These are phyloP conservation scores for Kryptolebias marmoratus DNA, from an alignment of 2,113 vertebrate genomes.

Conservation along the genomic window DNA sequence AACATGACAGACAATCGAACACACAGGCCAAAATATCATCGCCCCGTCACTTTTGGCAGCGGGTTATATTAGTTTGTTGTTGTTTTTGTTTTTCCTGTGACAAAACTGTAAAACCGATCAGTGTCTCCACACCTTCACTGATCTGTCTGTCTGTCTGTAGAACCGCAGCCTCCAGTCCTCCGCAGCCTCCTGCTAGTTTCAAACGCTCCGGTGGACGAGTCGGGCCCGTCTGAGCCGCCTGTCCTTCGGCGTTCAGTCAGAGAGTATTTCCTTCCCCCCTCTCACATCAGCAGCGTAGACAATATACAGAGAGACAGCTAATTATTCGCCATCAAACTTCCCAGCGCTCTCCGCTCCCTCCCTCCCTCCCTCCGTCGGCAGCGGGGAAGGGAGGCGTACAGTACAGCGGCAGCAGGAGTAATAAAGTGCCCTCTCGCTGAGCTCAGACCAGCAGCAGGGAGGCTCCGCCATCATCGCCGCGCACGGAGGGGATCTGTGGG, in stretches of 20 bases:
- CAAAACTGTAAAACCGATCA: neutral
- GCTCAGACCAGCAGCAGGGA: conserved; percentile 63
- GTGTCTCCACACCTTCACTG: neutral
- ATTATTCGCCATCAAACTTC: conserved; percentile 78
- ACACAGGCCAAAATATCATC: too few relatives aligned
- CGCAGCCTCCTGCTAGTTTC: conserved; percentile 18
- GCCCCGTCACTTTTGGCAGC: too few relatives aligned
- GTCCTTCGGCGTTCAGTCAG: conserved; percentile 54
- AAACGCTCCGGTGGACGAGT: conserved; percentile 16
- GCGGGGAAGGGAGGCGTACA: conserved; percentile 58
- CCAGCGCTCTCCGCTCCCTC: conserved; percentile 58
- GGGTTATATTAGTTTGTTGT: neutral
- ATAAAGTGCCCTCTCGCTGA: conserved; percentile 66
- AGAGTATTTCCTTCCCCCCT: conserved; percentile 60
- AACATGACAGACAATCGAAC: too few relatives aligned
- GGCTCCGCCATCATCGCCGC: conserved; percentile 41
- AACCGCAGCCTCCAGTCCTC: conserved; percentile 15
- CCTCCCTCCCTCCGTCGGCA: conserved; percentile 44
- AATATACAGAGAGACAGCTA: conserved; percentile 70
- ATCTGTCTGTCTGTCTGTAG: conserved; percentile 10
- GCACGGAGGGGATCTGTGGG: conserved; percentile 31
- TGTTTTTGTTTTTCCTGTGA: neutral
- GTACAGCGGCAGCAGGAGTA: conserved; percentile 66
- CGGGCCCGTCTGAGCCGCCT: conserved; percentile 38
- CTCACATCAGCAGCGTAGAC: conserved; percentile 53